Evolutionary conservation across 2,797 vertebrate species (phyloP).

Genomic region (Hafferia zeledoni): DNA sequence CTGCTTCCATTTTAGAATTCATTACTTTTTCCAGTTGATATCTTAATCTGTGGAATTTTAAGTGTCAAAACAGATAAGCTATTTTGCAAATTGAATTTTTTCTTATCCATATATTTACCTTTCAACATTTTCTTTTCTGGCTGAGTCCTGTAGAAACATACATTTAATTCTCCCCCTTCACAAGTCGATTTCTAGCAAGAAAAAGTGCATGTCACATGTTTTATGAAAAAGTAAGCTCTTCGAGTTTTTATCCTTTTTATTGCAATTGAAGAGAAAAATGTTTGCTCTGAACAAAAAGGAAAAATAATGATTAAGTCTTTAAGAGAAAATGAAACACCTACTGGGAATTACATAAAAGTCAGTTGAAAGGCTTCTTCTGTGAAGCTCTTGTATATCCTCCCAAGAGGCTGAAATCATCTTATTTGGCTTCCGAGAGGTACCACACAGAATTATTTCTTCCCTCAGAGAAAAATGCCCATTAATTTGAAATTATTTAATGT

Average conservation of each 20-base stretch:
- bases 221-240: neutral
- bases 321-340: slow-evolving; percentile 36
- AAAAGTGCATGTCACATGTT: neutral
- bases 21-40: neutral
- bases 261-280: neutral
- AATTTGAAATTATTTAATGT: slow-evolving; percentile 28
- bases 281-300: slow-evolving; percentile 13
- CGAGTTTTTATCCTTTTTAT: neutral
- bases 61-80: slow-evolving; percentile 4
- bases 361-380: slow-evolving; percentile 3
- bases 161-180: neutral
- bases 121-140: neutral
- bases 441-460: slow-evolving; percentile 22
- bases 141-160: neutral
- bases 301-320: slow-evolving; percentile 30
- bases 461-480: slow-evolving; percentile 36
- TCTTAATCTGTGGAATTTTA: neutral
- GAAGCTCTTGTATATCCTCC: slow-evolving; percentile 16
- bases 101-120: neutral
- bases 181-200: neutral
- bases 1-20: neutral
- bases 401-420: slow-evolving; percentile 28
- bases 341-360: slow-evolving; percentile 30
- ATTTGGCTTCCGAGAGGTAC: neutral
- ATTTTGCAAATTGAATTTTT: slow-evolving; percentile 1